Evolutionary conservation across 2,797 vertebrate species (phyloP).

Genomic region (Muscicapa comitata): DNA sequence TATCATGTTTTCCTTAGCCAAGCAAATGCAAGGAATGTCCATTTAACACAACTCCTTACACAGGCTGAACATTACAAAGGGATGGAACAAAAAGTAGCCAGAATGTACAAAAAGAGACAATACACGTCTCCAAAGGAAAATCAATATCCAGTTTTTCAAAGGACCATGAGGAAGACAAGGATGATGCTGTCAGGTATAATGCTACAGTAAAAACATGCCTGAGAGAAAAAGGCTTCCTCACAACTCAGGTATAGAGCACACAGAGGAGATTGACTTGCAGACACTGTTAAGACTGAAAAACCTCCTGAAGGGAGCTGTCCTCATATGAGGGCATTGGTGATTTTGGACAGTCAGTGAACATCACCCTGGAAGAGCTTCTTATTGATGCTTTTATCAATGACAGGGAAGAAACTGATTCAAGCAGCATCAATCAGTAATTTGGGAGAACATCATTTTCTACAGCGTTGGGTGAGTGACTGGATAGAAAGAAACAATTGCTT

Average conservation of each 20-base stretch:
- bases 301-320: neutral
- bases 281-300: neutral
- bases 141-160: neutral
- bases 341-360: neutral
- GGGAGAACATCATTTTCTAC: neutral
- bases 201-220: neutral
- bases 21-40: neutral
- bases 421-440: neutral
- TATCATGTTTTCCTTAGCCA: neutral
- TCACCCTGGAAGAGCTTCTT: neutral
- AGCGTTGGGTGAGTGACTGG: neutral
- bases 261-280: neutral
- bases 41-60: neutral
- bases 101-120: neutral
- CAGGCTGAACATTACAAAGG: neutral
- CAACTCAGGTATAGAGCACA: neutral
- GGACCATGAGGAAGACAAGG: neutral
- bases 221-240: neutral
- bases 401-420: neutral
- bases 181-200: neutral
- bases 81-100: neutral
- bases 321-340: neutral
- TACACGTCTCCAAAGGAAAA: neutral
- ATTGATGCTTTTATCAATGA: neutral
- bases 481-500: neutral